Conservation (phyloP, 1,140 invertebrate genomes). For the Nephotettix cincticeps region DNA sequence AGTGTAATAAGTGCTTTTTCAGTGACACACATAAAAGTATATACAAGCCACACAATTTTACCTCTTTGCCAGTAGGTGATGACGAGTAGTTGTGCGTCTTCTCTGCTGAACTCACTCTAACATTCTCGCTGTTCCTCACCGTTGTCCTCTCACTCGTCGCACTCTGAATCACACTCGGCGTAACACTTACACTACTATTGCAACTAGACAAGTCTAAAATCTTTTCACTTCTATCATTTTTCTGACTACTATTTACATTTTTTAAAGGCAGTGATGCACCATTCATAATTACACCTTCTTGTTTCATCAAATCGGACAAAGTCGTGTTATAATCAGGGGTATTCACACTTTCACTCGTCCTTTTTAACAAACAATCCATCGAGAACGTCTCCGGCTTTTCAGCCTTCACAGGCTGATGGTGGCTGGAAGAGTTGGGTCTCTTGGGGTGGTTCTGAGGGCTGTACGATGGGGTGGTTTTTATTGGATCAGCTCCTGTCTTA, state of each 20-base stretch:
- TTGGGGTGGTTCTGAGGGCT: not conserved
- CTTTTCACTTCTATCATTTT: not conserved
- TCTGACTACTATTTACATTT: not conserved
- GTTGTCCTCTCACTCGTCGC: not conserved
- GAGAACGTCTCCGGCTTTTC: constrained; percentile 1
- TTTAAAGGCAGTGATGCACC: constrained; percentile 10
- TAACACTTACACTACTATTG: not conserved
- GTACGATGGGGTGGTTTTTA: not conserved
- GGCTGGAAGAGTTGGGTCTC: not conserved
- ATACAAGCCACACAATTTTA: too few relatives aligned
- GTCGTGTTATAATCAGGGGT: not conserved
- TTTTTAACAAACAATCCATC: not conserved
- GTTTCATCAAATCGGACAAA: not conserved
- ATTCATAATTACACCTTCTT: not conserved
- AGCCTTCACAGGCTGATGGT: not conserved
- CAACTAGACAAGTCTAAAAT: constrained; percentile 24
- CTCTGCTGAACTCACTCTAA: not conserved
- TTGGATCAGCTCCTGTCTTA: not conserved
- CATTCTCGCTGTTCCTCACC: not conserved
- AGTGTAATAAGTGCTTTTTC: too few relatives aligned
- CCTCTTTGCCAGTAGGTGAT: constrained; percentile 4
- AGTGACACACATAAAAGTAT: too few relatives aligned
- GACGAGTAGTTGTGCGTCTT: not conserved
- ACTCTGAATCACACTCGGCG: constrained; percentile 16
- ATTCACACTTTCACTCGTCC: not conserved